These are phyloP conservation scores for Podilymbus podiceps DNA, from an alignment of 2,113 vertebrate genomes.

Conservation along the genomic window DNA sequence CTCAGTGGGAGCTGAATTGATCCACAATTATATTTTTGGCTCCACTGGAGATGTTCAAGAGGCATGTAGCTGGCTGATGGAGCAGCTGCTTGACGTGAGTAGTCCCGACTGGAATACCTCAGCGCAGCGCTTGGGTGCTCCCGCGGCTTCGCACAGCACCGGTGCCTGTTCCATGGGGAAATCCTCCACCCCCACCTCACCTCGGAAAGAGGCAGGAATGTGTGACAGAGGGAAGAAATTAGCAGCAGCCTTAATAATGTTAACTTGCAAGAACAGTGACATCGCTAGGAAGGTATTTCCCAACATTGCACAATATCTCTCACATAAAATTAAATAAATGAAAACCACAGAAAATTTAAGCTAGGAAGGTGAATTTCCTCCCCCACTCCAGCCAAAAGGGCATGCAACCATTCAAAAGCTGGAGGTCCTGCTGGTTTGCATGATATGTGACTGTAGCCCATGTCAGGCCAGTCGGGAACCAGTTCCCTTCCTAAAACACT, in stretches of 20 bases:
- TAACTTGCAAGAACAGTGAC: slow-evolving; percentile 37
- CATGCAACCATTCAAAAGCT: not conserved
- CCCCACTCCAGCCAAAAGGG: not conserved
- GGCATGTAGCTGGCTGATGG: not conserved
- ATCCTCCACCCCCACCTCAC: not conserved
- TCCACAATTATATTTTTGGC: slow-evolving; percentile 32
- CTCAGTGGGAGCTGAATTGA: slow-evolving; percentile 5
- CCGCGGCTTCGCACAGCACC: fast-evolving
- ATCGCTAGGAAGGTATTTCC: slow-evolving; percentile 33
- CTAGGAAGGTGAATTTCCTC: slow-evolving; percentile 18
- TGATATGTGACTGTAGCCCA: not conserved
- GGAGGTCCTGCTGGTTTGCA: not conserved
- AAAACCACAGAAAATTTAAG: not conserved
- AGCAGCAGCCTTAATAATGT: slow-evolving; percentile 30
- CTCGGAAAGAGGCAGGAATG: not conserved
- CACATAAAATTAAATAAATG: not conserved
- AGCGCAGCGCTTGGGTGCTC: not conserved
- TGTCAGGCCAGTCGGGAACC: not conserved
- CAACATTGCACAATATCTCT: slow-evolving; percentile 6
- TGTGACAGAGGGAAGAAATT: not conserved
- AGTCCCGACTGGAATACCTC: not conserved
- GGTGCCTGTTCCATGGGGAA: not conserved
- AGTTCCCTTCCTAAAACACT: not conserved
- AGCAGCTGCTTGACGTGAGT: not conserved
- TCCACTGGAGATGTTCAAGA: not conserved